Conservation (phyloP, 2,113 vertebrate species). For the Oxyruncus cristatus region DNA sequence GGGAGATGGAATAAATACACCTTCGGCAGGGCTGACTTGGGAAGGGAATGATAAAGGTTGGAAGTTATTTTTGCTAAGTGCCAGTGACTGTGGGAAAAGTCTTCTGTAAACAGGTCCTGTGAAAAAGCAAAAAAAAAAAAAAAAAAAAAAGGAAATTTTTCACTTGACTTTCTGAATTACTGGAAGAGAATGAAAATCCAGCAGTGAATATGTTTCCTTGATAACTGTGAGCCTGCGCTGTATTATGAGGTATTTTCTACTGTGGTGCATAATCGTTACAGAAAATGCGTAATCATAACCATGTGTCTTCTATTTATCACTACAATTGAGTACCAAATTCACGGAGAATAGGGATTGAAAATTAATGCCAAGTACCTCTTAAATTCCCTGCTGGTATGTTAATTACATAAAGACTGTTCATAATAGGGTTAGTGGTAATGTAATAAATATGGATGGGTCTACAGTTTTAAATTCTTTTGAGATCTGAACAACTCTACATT, state of each 20-base stretch:
- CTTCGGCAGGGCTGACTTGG: not conserved
- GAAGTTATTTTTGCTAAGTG: constrained; percentile 46
- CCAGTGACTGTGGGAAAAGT: constrained; percentile 28
- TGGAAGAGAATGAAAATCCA: not conserved
- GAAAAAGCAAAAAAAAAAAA: not conserved
- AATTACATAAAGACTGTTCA: constrained; percentile 51
- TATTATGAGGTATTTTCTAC: not conserved
- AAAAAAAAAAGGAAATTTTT: not conserved
- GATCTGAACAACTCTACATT: not conserved
- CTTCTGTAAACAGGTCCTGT: not conserved
- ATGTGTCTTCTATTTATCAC: constrained; percentile 54
- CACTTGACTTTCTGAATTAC: not conserved
- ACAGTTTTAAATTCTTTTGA: constrained; percentile 42
- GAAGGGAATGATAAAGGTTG: not conserved
- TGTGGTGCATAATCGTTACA: not conserved
- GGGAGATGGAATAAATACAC: constrained; percentile 65
- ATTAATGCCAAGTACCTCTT: constrained; percentile 57
- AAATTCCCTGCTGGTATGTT: constrained; percentile 59
- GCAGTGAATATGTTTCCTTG: not conserved
- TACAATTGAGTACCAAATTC: constrained; percentile 34
- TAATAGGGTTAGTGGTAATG: constrained; percentile 55
- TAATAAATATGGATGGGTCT: constrained; percentile 50
- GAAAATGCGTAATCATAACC: not conserved
- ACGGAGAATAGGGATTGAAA: constrained; percentile 35
- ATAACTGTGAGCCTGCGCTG: not conserved